A percentile compares a stretch with the other conserved stretches of the same genome.
These are phyloP conservation scores for Rhabdornis inornatus DNA, from an alignment of 2,113 vertebrate species.

Conservation along the genomic window DNA sequence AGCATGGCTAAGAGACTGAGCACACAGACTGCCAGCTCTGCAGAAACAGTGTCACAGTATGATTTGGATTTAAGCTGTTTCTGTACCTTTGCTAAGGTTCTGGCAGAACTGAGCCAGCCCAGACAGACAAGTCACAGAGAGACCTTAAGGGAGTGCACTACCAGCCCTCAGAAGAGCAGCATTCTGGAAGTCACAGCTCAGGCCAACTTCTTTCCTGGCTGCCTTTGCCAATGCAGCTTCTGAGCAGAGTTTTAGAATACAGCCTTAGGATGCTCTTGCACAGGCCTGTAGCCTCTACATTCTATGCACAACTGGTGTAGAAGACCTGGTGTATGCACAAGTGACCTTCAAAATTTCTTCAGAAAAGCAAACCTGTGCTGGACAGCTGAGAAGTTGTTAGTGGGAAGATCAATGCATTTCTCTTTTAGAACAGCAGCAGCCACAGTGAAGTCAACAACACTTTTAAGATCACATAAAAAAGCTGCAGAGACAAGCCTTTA, in stretches of 20 bases:
- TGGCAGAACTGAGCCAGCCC: not conserved
- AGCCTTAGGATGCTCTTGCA: not conserved
- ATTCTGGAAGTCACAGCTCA: not conserved
- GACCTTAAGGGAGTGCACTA: not conserved
- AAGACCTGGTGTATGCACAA: not conserved
- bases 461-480: not conserved
- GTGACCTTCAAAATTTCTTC: not conserved
- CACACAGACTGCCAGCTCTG: not conserved
- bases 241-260: not conserved
- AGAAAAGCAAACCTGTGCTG: not conserved
- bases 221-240: not conserved
- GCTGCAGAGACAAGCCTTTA: not conserved
- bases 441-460: not conserved
- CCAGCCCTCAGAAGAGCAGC: not conserved
- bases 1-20: not conserved
- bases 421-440: not conserved
- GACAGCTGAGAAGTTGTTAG: not conserved
- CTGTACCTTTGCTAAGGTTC: not conserved
- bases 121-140: not conserved
- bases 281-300: not conserved
- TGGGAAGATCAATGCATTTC: not conserved
- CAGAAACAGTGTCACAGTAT: not conserved
- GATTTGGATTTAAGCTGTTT: not conserved
- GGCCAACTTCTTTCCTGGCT: not conserved
- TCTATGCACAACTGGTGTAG: not conserved